Evolutionary conservation across 2,113 vertebrate species (phyloP).

Genomic region (Garra rufa): DNA sequence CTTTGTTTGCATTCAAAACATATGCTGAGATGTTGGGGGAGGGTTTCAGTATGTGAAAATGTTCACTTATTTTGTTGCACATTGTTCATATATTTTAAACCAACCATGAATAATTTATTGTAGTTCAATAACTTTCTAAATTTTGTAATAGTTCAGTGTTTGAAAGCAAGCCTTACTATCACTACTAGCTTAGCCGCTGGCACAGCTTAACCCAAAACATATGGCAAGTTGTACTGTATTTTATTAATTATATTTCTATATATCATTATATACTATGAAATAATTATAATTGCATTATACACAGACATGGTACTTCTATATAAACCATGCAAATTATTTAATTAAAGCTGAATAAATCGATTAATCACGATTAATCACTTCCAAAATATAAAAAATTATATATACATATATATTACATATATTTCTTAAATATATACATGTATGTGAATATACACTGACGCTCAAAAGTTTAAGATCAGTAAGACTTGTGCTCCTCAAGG

Average conservation of each 20-base stretch:
- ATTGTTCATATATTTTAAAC: neutral
- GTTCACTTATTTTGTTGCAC: neutral
- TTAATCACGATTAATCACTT: no score
- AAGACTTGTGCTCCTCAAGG: no score
- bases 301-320: no score
- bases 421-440: no score
- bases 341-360: no score
- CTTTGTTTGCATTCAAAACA: conserved; percentile 36
- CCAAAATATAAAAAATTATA: no score
- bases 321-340: neutral
- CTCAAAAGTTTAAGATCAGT: no score
- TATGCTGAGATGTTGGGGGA: neutral
- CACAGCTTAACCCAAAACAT: neutral
- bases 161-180: neutral
- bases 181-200: neutral
- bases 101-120: neutral
- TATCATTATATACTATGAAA: no score
- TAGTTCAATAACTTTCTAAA: neutral
- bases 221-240: neutral
- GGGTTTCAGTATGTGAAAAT: neutral
- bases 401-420: no score
- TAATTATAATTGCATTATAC: no score
- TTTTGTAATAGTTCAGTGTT: neutral
- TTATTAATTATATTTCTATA: neutral
- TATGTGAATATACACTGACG: no score